A percentile compares a stretch with the other conserved stretches of the same genome.
These are phyloP conservation scores for Temnothorax ravouxi DNA, from an alignment of 2,888 invertebrate genomes.

Conservation along the genomic window DNA sequence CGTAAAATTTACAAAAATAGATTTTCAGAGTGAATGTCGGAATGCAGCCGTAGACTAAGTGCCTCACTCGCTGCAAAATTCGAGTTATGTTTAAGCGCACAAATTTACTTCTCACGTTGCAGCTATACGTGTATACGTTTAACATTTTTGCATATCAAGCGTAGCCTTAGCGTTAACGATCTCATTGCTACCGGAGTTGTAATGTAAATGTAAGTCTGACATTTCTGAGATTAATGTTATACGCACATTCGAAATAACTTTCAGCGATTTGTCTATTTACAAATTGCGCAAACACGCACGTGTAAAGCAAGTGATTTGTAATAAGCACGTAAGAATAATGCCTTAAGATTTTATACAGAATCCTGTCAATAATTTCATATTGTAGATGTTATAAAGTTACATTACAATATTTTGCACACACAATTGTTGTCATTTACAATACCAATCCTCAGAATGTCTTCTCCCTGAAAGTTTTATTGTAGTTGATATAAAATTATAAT, in stretches of 20 bases:
- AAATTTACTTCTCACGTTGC: conserved; percentile 43
- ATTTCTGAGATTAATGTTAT: conserved; percentile 46
- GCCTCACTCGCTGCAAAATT: not conserved
- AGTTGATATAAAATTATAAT: not conserved
- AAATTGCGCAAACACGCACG: conserved; percentile 25
- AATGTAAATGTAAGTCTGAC: conserved; percentile 54
- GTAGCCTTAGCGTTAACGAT: conserved; percentile 65
- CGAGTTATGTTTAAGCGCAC: conserved; percentile 27
- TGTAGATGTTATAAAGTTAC: conserved; percentile 1
- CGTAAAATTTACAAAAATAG: too few species aligned
- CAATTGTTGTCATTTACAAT: not conserved
- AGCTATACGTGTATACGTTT: conserved; percentile 42
- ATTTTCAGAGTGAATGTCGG: too few species aligned
- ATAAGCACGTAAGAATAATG: conserved; percentile 20
- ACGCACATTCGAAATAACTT: conserved; percentile 1
- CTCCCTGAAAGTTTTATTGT: not conserved
- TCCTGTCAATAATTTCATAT: conserved; percentile 19
- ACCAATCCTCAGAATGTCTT: not conserved
- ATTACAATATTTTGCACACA: conserved; percentile 32
- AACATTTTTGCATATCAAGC: conserved; percentile 35
- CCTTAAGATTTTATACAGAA: conserved; percentile 26
- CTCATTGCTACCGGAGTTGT: conserved; percentile 63
- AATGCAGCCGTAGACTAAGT: not conserved
- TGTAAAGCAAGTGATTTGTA: conserved; percentile 4
- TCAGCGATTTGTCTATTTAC: conserved; percentile 42